Evolutionary conservation across 53 echinoderm and acorn worm genomes (phyloP).

Genomic region (Temnopleurus reevesii): DNA sequence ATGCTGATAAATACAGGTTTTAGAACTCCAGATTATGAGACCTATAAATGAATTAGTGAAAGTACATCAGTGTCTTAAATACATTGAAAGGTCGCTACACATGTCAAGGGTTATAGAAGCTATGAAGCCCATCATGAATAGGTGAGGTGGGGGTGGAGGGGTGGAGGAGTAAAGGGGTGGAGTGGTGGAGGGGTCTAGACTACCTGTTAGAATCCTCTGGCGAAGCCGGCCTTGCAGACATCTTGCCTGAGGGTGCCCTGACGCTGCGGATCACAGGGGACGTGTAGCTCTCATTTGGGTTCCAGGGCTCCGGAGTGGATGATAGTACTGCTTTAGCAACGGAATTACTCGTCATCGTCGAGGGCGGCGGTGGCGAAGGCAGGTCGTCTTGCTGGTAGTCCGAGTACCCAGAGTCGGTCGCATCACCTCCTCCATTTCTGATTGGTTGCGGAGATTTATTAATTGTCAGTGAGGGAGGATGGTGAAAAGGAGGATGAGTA

Average conservation of each 20-base stretch:
- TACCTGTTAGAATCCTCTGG: conserved; percentile 43
- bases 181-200: background rate
- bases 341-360: background rate
- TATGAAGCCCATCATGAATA: too few relatives aligned
- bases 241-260: conserved; percentile 14
- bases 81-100: background rate
- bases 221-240: conserved; percentile 1
- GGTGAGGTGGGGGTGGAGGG: background rate
- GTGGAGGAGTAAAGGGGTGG: background rate
- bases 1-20: background rate
- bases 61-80: background rate
- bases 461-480: background rate
- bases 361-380: background rate
- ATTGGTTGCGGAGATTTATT: background rate
- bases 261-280: conserved; percentile 41
- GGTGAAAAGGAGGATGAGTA: background rate
- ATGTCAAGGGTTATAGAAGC: too few relatives aligned
- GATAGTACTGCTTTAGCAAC: conserved; percentile 17
- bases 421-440: background rate
- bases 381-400: background rate
- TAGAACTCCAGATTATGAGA: background rate
- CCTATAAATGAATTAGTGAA: background rate
- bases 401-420: conserved; percentile 10
- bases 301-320: conserved; percentile 28
- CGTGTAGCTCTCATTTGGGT: conserved; percentile 21